phyloP scores from a whole-genome alignment of 35 echinoderm and acorn worm species.

The Heliocidaris tuberculata region DNA sequence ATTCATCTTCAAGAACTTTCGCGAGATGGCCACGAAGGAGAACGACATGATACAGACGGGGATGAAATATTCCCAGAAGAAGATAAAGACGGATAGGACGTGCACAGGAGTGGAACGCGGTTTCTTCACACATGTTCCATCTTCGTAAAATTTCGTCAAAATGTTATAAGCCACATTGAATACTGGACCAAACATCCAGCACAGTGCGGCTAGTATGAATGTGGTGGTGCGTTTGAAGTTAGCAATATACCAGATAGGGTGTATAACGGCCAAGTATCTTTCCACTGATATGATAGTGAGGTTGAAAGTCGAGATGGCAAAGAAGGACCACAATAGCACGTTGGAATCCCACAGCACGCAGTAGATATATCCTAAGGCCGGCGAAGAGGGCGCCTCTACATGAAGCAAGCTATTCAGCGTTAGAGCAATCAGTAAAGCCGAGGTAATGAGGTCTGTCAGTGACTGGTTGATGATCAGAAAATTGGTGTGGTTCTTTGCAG shows the following conservation, averaged over 20 bases:
- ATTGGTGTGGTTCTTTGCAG: neutral
- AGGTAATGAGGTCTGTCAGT: neutral
- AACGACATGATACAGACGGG: neutral
- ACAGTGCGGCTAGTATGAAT: neutral
- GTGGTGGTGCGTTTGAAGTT: neutral
- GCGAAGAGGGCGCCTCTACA: neutral
- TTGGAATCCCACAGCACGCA: neutral
- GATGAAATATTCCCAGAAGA: constrained; percentile 20
- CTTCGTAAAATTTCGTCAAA: neutral
- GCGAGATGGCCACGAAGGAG: neutral
- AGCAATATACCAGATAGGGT: neutral
- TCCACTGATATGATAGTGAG: neutral
- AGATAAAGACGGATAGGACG: neutral
- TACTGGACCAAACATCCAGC: neutral
- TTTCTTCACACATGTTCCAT: neutral
- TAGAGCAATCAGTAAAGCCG: neutral
- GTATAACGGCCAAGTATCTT: neutral
- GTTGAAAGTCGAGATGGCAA: neutral
- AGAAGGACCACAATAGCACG: neutral
- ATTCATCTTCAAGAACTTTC: constrained; percentile 20
- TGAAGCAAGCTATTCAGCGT: neutral
- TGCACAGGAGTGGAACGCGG: neutral
- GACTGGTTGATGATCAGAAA: neutral
- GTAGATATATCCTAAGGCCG: neutral
- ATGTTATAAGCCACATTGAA: neutral